A percentile compares a stretch with the other conserved stretches of the same genome.
phyloP scores from a whole-genome alignment of 2,113 vertebrate genomes.

The Callopanchax toddi region DNA sequence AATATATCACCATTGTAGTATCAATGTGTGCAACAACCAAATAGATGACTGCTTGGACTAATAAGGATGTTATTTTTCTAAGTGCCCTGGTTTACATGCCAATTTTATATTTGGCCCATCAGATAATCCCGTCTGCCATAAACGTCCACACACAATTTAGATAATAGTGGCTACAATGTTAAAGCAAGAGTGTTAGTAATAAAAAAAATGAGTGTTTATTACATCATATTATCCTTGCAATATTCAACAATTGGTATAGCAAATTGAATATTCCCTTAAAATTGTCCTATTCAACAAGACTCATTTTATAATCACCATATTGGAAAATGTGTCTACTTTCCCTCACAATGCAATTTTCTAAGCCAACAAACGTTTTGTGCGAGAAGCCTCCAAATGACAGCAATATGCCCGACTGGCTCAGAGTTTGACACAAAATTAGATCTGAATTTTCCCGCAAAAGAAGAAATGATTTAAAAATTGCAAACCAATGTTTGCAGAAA shows the following conservation, averaged over 20 bases:
- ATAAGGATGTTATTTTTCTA: not conserved
- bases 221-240: no score
- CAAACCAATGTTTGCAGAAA: not conserved
- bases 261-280: no score
- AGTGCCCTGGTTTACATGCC: not conserved
- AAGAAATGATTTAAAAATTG: not conserved
- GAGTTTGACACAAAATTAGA: not conserved
- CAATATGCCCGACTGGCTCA: not conserved
- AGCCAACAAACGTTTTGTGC: not conserved
- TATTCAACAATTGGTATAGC: no score
- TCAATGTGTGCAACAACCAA: not conserved
- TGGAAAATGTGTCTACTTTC: not conserved
- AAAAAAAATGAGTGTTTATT: no score
- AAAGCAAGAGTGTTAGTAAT: not conserved
- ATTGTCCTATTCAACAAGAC: no score
- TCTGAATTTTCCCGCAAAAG: not conserved
- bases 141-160: not conserved
- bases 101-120: not conserved
- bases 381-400: not conserved
- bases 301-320: not conserved
- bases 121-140: not conserved
- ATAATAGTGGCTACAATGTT: no score
- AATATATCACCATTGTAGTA: not conserved
- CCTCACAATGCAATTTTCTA: not conserved
- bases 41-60: not conserved